These are phyloP conservation scores for Ctenicera cuprea DNA, from an alignment of 2,888 invertebrate species.

Conservation along the genomic window DNA sequence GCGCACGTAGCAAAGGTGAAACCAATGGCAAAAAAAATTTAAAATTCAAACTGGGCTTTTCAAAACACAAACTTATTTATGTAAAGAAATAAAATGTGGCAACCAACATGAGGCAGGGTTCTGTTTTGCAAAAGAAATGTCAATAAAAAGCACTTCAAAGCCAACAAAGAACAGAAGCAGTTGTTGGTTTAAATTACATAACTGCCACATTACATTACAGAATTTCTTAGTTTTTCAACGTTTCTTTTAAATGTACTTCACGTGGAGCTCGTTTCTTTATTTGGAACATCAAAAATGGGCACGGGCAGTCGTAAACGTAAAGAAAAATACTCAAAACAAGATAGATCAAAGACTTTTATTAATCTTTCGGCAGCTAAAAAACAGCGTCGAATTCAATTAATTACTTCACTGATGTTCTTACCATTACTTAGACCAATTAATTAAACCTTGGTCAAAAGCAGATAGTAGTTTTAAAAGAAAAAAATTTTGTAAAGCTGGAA, in stretches of 20 bases:
- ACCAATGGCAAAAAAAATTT: no score
- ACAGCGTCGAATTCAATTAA: conserved; percentile 25
- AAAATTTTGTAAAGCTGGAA: background rate
- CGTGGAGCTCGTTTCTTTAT: background rate
- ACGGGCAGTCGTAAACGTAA: background rate
- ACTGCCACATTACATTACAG: conserved; percentile 19
- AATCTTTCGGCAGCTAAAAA: conserved; percentile 32
- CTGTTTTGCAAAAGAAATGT: conserved; percentile 15
- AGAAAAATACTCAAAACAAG: background rate
- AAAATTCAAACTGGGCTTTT: no score
- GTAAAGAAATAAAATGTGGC: background rate
- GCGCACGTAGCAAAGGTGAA: no score
- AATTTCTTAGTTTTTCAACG: conserved; percentile 7
- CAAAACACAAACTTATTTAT: background rate
- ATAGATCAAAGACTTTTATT: conserved; percentile 28
- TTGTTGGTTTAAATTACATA: conserved; percentile 27
- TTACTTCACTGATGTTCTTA: conserved; percentile 8
- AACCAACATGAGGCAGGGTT: background rate
- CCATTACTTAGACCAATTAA: conserved; percentile 21
- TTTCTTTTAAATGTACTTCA: conserved; percentile 3
- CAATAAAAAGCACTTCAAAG: conserved; percentile 27
- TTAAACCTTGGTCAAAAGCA: conserved; percentile 26
- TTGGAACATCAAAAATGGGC: background rate
- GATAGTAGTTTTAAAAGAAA: conserved; percentile 8
- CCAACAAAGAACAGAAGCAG: conserved; percentile 33